Base-by-base conservation (phyloP, 1,140 invertebrate species). In the Matsumurasca onukii region DNA sequence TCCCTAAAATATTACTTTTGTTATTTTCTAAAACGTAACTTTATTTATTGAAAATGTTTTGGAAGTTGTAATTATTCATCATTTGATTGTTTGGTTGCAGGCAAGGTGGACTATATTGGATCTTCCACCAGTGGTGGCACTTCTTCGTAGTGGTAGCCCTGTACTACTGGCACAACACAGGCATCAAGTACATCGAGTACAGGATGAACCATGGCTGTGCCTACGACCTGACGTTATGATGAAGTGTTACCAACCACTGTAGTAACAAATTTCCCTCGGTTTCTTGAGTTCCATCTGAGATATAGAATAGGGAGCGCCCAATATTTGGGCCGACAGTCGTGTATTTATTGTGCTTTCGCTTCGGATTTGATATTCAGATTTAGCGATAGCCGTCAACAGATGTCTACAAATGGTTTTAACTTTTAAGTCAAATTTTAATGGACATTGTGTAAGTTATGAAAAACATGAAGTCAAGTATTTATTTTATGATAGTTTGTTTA, bases 51-150 rank as follows among this genome's bases (percentile, higher is more conserved):
- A n/a, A n/a, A n/a, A n/a, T n/a, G n/a, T n/a, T n/a, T n/a, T n/a
- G n/a, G n/a, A n/a, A n/a, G n/a, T n/a, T n/a, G n/a, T n/a, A n/a
- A n/a, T n/a, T n/a, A n/a, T n/a, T n/a, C n/a, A n/a, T n/a, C n/a
- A n/a, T n/a, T n/a, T n/a, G n/a, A n/a, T n/a, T n/a, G n/a, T n/a
- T n/a, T 69, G 62, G 64, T 24, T 30, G 81, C 84, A 73, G 92
- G 94, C n/a, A 88, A 86, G 77, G 91, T 97, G 71, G 94, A 97
- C 80, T 94, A 89, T 75, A 82, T 97, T 45, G 95, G 95, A 0
- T 94, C 94, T 68, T 96, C 93, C 95, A 98, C 82, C 95, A 98
- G 76, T 93, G 92, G 89, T 98, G 95, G 95, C 95, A 98, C 77
- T 80, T 94, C 31, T 84, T 98, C 59, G 91, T 98, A 13, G 88